Conservation (phyloP, 64 coral and sea anemone genomes). For the Platygyra sinensis region DNA sequence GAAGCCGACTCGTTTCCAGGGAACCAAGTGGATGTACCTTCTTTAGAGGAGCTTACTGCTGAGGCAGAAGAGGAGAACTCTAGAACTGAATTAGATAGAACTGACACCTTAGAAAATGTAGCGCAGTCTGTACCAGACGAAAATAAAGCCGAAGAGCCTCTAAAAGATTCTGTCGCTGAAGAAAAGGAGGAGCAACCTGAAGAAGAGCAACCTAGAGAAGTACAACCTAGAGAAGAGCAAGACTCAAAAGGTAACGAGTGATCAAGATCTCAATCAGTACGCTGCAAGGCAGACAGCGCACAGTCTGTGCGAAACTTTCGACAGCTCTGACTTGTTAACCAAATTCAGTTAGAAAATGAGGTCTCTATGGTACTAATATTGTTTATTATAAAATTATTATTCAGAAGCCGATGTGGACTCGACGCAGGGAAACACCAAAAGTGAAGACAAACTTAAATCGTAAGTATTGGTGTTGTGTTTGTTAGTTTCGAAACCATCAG, state of each 20-base stretch:
- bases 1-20: not conserved
- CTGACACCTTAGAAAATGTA: conserved; percentile 10
- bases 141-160: not conserved
- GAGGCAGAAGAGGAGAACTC: not conserved
- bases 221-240: no score
- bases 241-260: not conserved
- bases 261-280: no score
- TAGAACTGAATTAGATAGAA: conserved; percentile 21
- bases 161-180: not conserved
- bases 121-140: not conserved
- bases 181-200: not conserved
- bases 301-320: no score
- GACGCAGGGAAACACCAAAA: not conserved
- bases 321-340: no score
- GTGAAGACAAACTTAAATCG: conserved; percentile 40
- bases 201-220: conserved; percentile 2
- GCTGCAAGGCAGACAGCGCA: no score
- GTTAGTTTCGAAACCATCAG: no score
- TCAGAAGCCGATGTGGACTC: not conserved
- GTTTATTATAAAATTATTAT: not conserved
- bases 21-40: conserved; percentile 23
- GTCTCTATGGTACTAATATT: not conserved
- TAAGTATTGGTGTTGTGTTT: not conserved
- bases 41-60: conserved; percentile 25
- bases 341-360: no score